Conservation (phyloP, 53 echinoderm and acorn worm genomes). For the Glandiceps talaboti region DNA sequence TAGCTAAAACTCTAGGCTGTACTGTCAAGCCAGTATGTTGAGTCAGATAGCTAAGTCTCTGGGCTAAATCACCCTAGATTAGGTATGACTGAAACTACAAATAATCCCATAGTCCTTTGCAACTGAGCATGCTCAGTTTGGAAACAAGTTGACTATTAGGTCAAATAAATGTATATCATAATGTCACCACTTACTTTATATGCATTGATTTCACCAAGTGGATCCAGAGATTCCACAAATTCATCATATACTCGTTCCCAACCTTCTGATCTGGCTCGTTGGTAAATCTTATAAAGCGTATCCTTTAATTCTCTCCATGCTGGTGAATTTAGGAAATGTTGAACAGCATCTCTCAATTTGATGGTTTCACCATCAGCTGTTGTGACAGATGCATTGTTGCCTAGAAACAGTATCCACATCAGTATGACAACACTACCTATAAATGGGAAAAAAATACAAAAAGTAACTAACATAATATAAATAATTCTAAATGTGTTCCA, state of each 20-base stretch:
- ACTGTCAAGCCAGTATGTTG: too few species aligned
- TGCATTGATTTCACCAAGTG: conserved; percentile 72
- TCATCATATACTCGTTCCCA: conserved; percentile 72
- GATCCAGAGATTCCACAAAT: conserved; percentile 72
- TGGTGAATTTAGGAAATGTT: conserved; percentile 83
- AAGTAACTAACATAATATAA: too few species aligned
- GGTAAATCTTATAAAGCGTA: conserved; percentile 32
- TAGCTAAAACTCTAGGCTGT: too few species aligned
- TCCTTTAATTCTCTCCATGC: conserved; percentile 84
- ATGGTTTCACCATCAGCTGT: conserved; percentile 80
- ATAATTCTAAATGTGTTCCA: too few species aligned
- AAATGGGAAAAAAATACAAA: too few species aligned
- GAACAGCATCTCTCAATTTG: conserved; percentile 56
- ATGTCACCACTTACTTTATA: conserved; percentile 31
- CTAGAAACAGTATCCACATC: conserved; percentile 57
- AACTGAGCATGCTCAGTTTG: too few species aligned
- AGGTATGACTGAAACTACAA: too few species aligned
- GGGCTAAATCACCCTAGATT: too few species aligned
- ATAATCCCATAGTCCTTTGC: too few species aligned
- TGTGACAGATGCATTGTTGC: conserved; percentile 70
- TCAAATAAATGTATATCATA: too few species aligned
- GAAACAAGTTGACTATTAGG: too few species aligned
- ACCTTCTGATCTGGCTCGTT: conserved; percentile 30
- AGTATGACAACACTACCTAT: conserved; percentile 43
- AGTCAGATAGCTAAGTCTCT: too few species aligned